phyloP scores from a whole-genome alignment of 64 coral and sea anemone species.

The Platygyra sinensis region DNA sequence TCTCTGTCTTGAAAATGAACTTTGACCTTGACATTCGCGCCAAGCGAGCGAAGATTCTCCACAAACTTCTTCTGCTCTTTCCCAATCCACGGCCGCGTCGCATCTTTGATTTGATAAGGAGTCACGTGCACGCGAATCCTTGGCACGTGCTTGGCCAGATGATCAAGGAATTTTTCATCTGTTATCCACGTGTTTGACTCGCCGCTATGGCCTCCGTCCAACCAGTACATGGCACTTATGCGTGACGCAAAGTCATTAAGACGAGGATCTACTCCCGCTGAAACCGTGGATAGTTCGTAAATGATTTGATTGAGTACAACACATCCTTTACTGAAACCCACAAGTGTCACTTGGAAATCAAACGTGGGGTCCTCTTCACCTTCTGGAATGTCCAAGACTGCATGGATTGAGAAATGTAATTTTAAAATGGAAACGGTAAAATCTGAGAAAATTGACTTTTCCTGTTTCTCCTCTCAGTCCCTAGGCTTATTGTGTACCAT shows the following conservation, averaged over 20 bases:
- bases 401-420: neutral
- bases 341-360: slow-evolving; percentile 94
- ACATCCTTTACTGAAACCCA: slow-evolving; percentile 97
- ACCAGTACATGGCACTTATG: slow-evolving; percentile 87
- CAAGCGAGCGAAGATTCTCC: slow-evolving; percentile 79
- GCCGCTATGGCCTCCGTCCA: slow-evolving; percentile 93
- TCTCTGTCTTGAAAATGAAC: slow-evolving; percentile 84
- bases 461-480: no score
- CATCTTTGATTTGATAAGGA: slow-evolving; percentile 88
- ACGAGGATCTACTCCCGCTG: slow-evolving; percentile 44
- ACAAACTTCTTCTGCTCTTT: slow-evolving; percentile 82
- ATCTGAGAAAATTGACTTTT: no score
- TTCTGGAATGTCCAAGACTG: slow-evolving; percentile 76
- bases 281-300: slow-evolving; percentile 70
- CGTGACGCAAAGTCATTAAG: slow-evolving; percentile 77
- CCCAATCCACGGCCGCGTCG: slow-evolving; percentile 88
- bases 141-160: slow-evolving; percentile 64
- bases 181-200: slow-evolving; percentile 99
- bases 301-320: slow-evolving; percentile 93
- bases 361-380: slow-evolving; percentile 84
- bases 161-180: slow-evolving; percentile 85
- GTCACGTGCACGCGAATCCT: slow-evolving; percentile 91
- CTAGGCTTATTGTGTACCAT: no score
- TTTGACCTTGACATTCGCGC: slow-evolving; percentile 76
- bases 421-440: neutral